Conservation (phyloP, 1,140 invertebrate genomes). For the Ceratosolen solmsi region DNA sequence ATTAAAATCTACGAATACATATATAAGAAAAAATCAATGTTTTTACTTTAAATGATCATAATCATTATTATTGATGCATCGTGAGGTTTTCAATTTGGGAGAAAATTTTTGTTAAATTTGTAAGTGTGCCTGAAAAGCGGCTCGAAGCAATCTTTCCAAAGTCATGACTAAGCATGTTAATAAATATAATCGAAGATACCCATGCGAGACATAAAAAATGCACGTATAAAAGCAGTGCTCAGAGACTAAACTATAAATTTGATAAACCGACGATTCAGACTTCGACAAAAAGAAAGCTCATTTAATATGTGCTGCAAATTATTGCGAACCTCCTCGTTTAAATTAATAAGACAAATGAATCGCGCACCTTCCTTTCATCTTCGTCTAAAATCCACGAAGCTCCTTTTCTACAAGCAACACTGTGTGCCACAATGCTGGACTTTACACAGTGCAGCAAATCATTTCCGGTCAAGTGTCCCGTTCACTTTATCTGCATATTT, state of each 20-base stretch:
- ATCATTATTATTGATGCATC: not conserved
- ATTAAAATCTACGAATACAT: not conserved
- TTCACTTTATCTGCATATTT: not conserved
- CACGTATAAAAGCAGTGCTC: not conserved
- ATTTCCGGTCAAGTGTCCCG: no score
- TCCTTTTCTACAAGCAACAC: no score
- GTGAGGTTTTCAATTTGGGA: not conserved
- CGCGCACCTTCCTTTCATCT: not conserved
- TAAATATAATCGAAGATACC: no score
- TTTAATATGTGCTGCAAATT: not conserved
- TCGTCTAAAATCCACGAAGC: not conserved
- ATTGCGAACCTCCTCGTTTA: no score
- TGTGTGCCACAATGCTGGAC: no score
- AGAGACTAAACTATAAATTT: not conserved
- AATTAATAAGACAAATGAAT: no score
- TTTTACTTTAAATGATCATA: not conserved
- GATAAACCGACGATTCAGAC: not conserved
- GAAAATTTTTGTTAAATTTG: not conserved
- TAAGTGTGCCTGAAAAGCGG: no score
- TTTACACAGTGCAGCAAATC: no score
- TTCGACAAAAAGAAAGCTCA: not conserved
- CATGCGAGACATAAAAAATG: not conserved
- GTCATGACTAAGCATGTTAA: not conserved
- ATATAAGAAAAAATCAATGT: not conserved
- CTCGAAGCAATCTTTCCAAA: not conserved